Evolutionary conservation across 92 coral and sea anemone genomes (phyloP), one percentile per base, ranked within the genome.

Genomic region (Bergia sp.): DNA sequence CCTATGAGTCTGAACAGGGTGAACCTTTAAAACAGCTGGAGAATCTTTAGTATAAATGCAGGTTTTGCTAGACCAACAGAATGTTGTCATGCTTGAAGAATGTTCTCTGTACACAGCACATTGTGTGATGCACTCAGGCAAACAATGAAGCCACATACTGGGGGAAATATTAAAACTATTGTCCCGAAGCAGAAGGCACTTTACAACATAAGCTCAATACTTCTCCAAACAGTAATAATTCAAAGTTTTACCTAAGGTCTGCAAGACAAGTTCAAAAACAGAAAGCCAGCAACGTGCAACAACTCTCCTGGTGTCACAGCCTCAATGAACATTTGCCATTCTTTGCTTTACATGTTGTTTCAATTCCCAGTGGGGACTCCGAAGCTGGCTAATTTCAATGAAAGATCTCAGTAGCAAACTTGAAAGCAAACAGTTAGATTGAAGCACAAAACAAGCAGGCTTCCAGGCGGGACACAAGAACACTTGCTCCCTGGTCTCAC

Each of bases 161-260:
- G 77, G 87, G 38, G 79, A 84, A 84, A 71, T 84, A 84, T 84
- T 71, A 49, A 84, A 84, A 84, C 79, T 84, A 84, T 84, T 84
- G 79, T 84, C 87, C 87, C 47, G 78, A 84, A 84, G 87, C 87
- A 84, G 78, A 84, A 71, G 29, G 37, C 58, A 84, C 87, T 84
- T 84, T 84, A 71, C 87, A 69, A 82, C 41, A 21, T 84, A 67
- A 72, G 5, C 75, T 71, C 77, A 71, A 20, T 69, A 44, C 75
- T 66, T 41, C 15, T 39, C 12, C 47, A 66, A 40, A 11, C 18
- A 64, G 87, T 10, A 69, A 37, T 16, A 47, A 45, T 44, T 45
- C 65, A 84, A 49, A 37, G 15, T 39, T 37, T 71, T 71, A 43
- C 10, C 40, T 11, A 84, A 44, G 47, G 65, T 45, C 39, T 71